A percentile compares a stretch with the other conserved stretches of the same genome.
These are phyloP conservation scores for Polyodon spathula DNA, from an alignment of 2,113 vertebrate species.

Conservation along the genomic window DNA sequence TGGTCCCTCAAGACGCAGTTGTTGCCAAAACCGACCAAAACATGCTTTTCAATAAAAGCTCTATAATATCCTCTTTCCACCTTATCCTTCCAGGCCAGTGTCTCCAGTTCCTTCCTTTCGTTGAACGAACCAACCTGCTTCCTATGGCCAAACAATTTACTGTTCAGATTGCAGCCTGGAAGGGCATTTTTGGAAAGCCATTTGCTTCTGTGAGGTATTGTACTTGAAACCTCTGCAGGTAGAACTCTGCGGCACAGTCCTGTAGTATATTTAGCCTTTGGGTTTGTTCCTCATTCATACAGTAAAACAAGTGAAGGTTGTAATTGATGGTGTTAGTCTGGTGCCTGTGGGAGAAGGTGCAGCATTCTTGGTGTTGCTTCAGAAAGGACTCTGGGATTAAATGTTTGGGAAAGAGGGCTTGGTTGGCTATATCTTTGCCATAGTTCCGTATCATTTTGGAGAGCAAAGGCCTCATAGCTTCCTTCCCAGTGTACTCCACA, in stretches of 20 bases:
- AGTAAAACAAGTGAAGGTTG: slow-evolving; percentile 72
- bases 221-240: slow-evolving; percentile 63
- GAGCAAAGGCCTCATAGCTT: slow-evolving; percentile 58
- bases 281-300: slow-evolving; percentile 51
- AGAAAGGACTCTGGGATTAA: slow-evolving; percentile 72
- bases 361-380: slow-evolving; percentile 69
- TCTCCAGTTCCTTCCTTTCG: slow-evolving; percentile 74
- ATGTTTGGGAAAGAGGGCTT: slow-evolving; percentile 64
- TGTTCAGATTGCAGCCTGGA: slow-evolving; percentile 62
- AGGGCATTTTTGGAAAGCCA: slow-evolving; percentile 74
- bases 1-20: slow-evolving; percentile 54
- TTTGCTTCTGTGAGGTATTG: slow-evolving; percentile 59
- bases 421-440: slow-evolving; percentile 53
- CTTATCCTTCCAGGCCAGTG: slow-evolving; percentile 72
- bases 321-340: slow-evolving; percentile 82
- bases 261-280: slow-evolving; percentile 57
- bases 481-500: slow-evolving; percentile 62
- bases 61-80: slow-evolving; percentile 61
- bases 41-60: slow-evolving; percentile 59
- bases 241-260: slow-evolving; percentile 65
- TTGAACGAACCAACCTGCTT: slow-evolving; percentile 82
- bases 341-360: slow-evolving; percentile 66
- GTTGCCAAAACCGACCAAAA: slow-evolving; percentile 34
- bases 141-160: slow-evolving; percentile 65
- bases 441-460: slow-evolving; percentile 77